Base-by-base conservation (phyloP, 2,797 vertebrate genomes). In the Rhincodon typus region DNA sequence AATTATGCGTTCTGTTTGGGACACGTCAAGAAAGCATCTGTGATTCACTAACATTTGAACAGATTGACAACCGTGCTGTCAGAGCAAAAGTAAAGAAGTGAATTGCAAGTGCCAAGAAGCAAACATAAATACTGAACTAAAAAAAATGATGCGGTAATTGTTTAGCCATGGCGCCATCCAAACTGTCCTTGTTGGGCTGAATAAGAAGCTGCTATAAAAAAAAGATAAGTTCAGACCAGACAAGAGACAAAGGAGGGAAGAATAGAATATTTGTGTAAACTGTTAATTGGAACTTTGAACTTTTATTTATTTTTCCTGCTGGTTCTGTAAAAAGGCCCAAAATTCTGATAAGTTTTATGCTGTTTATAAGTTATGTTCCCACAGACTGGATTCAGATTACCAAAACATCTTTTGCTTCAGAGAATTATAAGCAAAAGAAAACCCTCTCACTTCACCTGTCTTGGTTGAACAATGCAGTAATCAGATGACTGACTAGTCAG, bases 21-120 rank as follows among this genome's bases (percentile, higher is more conserved):
- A 42, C n/a, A n/a, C 66, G n/a, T 94, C 66, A 69, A 69, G 91
- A 94, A 94, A 67, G 30, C 53, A 94, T 66, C 91, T 53, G 50
- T 67, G 90, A 69, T 69, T 94, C 62, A 94, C 34, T 66, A 38
- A 38, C 38, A 21, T 53, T 57, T 53, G 66, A 42, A 67, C n/a
- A 94, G 66, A 67, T 6, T 69, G 27, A 27, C 86, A 57, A 88
- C 23, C 8, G 57, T 57, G 50, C 4, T 62, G 13, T 57, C 30
- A 88, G 0, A 0, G 1, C 82, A 46, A 21, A 84, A 21, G 25
- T 87, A 4, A 4, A 53, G 34, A 87, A 87, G 10, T 42, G 42
- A 84, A 53, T 4, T 87, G 2, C 12, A 87, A 87, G 84, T 13
- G 23, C 84, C 5, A 21, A n/a, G 42, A 84, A 84, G 19, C 38